Evolutionary conservation across 1,140 invertebrate genomes (phyloP).

Genomic region (Belonocnema kinseyi): DNA sequence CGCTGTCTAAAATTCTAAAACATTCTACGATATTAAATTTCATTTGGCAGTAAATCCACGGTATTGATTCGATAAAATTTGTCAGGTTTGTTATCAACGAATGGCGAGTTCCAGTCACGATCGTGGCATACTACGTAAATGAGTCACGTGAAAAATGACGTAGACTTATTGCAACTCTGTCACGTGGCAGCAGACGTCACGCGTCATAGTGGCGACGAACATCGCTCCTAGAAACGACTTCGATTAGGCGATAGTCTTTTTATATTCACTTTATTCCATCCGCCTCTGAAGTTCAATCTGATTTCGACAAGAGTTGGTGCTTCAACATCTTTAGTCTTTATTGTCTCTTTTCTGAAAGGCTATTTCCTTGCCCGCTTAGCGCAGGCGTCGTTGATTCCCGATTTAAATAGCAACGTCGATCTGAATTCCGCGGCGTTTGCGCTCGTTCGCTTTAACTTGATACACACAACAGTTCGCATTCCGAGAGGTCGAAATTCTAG

Average conservation of each 20-base stretch:
- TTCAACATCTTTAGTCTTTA: constrained; percentile 21
- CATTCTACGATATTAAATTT: too few species aligned
- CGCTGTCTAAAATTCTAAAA: too few species aligned
- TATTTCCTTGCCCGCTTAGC: constrained; percentile 54
- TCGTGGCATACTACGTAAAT: constrained; percentile 54
- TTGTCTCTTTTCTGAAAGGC: constrained; percentile 49
- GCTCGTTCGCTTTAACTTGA: constrained; percentile 46
- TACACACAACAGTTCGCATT: constrained; percentile 51
- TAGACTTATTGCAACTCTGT: constrained; percentile 53
- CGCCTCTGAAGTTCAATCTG: not conserved
- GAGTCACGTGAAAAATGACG: constrained; percentile 66
- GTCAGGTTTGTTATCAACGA: constrained; percentile 50
- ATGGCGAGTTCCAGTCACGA: constrained; percentile 49
- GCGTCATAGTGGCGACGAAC: constrained; percentile 48
- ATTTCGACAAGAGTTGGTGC: not conserved
- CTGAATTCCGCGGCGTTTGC: constrained; percentile 59
- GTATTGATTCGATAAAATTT: constrained; percentile 2
- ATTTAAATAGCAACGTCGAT: constrained; percentile 63
- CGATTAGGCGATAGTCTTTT: not conserved
- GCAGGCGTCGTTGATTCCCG: constrained; percentile 51
- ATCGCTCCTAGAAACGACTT: not conserved
- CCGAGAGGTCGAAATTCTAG: constrained; percentile 46
- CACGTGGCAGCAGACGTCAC: constrained; percentile 63
- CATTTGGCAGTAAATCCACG: too few species aligned
- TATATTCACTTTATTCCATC: constrained; percentile 13